A percentile compares a stretch with the other conserved stretches of the same genome.
Evolutionary conservation across 2,113 vertebrate genomes (phyloP).

Genomic region (Oreamnos americanus): DNA sequence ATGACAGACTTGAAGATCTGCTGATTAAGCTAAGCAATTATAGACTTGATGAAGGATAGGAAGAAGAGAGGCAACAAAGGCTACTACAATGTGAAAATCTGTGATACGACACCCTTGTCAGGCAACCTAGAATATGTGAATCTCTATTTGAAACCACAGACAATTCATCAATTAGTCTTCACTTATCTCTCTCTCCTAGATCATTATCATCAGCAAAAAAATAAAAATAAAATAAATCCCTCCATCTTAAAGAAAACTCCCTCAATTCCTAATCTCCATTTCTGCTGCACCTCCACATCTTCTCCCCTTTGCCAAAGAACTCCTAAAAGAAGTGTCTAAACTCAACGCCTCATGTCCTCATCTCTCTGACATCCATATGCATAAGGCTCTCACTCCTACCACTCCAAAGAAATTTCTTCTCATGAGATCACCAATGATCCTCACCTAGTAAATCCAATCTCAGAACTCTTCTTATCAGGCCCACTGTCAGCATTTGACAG

Average conservation of each 20-base stretch:
- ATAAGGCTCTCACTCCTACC: background rate
- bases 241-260: background rate
- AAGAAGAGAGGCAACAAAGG: background rate
- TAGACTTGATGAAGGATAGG: background rate
- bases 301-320: background rate
- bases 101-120: background rate
- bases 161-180: background rate
- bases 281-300: background rate
- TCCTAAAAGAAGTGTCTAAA: background rate
- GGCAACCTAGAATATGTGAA: background rate
- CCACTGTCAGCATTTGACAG: background rate
- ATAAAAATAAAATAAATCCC: background rate
- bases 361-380: background rate
- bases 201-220: background rate
- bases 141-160: background rate
- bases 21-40: background rate
- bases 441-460: background rate
- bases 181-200: background rate
- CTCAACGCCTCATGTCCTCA: background rate
- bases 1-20: background rate
- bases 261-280: background rate
- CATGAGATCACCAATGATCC: background rate
- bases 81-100: background rate
- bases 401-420: background rate
- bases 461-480: background rate